A percentile compares a stretch with the other conserved stretches of the same genome.
phyloP scores from a whole-genome alignment of 2,797 vertebrate genomes.

The Phoebastria nigripes region DNA sequence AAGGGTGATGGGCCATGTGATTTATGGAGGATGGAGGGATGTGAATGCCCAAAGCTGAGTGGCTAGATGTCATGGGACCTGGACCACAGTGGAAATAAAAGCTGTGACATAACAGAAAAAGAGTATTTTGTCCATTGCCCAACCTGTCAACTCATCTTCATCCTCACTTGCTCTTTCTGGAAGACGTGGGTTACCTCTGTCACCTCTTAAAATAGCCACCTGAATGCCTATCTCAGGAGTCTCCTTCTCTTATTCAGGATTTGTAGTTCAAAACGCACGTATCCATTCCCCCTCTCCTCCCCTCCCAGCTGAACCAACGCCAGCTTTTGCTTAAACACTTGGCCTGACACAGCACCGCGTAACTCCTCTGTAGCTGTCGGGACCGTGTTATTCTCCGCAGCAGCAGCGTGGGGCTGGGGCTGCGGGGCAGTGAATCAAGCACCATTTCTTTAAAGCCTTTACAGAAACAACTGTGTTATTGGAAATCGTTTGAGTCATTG shows the following conservation, averaged over 20 bases:
- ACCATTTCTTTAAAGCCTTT: not conserved
- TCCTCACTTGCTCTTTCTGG: not conserved
- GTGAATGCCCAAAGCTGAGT: not conserved
- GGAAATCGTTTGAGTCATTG: conserved; percentile 37
- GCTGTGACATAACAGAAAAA: not conserved
- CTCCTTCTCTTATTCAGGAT: not conserved
- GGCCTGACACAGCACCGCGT: not conserved
- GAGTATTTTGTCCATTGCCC: not conserved
- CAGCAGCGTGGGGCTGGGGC: not conserved
- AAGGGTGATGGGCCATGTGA: fast-evolving
- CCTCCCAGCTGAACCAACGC: not conserved
- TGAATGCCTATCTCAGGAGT: not conserved
- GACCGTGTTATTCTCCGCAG: not conserved
- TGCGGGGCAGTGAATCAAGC: not conserved
- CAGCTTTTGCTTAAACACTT: not conserved
- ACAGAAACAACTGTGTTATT: not conserved
- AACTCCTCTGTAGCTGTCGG: not conserved
- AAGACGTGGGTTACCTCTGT: not conserved
- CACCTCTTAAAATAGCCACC: not conserved
- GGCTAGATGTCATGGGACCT: not conserved
- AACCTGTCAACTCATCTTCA: not conserved
- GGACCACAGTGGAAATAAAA: not conserved
- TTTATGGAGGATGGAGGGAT: not conserved
- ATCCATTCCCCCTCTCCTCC: not conserved
- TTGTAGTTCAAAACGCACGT: not conserved